A percentile compares a stretch with the other conserved stretches of the same genome.
Evolutionary conservation across 2,113 vertebrate genomes (phyloP).

Genomic region (Cyanistes caeruleus): DNA sequence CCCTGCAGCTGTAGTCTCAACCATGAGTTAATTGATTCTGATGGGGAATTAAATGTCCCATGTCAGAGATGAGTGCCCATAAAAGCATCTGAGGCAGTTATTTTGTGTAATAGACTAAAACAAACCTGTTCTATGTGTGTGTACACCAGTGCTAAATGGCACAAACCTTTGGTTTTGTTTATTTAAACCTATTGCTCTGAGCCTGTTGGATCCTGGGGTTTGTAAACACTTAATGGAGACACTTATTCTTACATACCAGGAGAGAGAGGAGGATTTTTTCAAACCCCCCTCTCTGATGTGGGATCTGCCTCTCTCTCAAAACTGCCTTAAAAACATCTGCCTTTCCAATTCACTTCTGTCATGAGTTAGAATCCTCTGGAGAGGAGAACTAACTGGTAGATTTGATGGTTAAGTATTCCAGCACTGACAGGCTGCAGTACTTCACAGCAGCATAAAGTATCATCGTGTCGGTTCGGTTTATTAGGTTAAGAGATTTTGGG

Average conservation of each 20-base stretch:
- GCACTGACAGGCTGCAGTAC: constrained; percentile 18
- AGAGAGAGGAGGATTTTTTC: not conserved
- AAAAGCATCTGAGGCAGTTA: constrained; percentile 53
- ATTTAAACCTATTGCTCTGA: constrained; percentile 30
- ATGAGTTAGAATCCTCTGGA: constrained; percentile 28
- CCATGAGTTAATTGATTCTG: constrained; percentile 67
- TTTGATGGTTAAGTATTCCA: constrained; percentile 19
- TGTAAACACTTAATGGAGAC: not conserved
- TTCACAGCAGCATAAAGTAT: not conserved
- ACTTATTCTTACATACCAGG: not conserved
- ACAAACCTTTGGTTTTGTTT: constrained; percentile 1
- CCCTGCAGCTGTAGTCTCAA: constrained; percentile 57
- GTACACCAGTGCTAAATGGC: not conserved
- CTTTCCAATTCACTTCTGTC: constrained; percentile 9
- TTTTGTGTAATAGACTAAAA: constrained; percentile 61
- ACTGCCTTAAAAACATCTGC: not conserved
- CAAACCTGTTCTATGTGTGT: not conserved
- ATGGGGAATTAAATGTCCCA: constrained; percentile 63
- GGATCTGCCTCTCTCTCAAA: not conserved
- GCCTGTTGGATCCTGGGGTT: not conserved
- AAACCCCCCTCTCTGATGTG: not conserved
- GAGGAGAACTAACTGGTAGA: not conserved
- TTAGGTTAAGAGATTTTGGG: constrained; percentile 41
- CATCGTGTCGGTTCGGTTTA: not conserved
- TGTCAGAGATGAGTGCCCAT: constrained; percentile 67